phyloP scores from a whole-genome alignment of 2,797 vertebrate species.

The Mastacembelus armatus region DNA sequence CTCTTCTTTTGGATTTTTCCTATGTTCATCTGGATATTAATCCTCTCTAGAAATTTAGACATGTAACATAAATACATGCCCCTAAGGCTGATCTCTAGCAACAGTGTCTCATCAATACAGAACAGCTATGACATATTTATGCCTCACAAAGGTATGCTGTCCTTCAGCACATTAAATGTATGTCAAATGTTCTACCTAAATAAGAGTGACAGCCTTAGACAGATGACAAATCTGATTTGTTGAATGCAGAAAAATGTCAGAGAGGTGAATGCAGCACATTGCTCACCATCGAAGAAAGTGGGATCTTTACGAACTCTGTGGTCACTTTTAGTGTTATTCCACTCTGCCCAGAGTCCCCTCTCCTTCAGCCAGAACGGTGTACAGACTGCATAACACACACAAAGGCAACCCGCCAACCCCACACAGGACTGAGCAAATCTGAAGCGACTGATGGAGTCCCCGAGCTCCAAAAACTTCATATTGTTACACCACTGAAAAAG shows the following conservation, averaged over 20 bases:
- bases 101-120: constrained; percentile 4
- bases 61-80: constrained; percentile 24
- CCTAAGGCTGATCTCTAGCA: constrained; percentile 17
- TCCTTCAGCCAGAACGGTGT: constrained; percentile 79
- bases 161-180: not conserved
- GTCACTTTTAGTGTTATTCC: constrained; percentile 59
- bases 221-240: not conserved
- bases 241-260: not conserved
- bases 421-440: constrained; percentile 78
- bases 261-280: not conserved
- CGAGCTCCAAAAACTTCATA: constrained; percentile 74
- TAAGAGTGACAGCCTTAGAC: not conserved
- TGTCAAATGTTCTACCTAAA: constrained; percentile 13
- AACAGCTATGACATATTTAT: constrained; percentile 6
- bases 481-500: constrained; percentile 22
- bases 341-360: constrained; percentile 75
- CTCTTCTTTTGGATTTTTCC: constrained; percentile 12
- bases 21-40: constrained; percentile 18
- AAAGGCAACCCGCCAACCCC: constrained; percentile 81
- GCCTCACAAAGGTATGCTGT: constrained; percentile 2
- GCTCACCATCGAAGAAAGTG: constrained; percentile 72
- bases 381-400: constrained; percentile 79
- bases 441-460: constrained; percentile 75
- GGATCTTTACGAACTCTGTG: not conserved
- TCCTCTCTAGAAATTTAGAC: constrained; percentile 3